These are phyloP conservation scores for Vesta saturnalis DNA, from an alignment of 2,888 invertebrate genomes.

Conservation along the genomic window DNA sequence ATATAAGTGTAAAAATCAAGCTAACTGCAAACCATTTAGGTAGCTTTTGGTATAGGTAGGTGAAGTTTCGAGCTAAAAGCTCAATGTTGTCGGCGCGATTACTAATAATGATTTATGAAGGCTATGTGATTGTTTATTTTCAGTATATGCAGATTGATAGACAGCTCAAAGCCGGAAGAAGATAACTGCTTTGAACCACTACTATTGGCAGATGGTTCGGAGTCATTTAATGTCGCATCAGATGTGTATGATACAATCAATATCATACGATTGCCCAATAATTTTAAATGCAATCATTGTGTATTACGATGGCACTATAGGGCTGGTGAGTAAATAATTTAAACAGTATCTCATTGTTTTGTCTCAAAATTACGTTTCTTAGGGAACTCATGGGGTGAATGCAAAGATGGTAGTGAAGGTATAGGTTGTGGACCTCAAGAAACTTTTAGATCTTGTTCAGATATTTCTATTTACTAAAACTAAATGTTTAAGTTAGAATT, in stretches of 20 bases:
- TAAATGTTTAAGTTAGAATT: slow-evolving; percentile 30
- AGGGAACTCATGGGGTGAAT: slow-evolving; percentile 59
- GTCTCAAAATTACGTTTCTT: slow-evolving; percentile 25
- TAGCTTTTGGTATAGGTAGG: slow-evolving; percentile 51
- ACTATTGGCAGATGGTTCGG: slow-evolving; percentile 43
- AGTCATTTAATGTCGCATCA: slow-evolving; percentile 42
- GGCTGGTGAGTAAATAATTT: slow-evolving; percentile 47
- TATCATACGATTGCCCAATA: slow-evolving; percentile 51
- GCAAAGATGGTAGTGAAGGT: slow-evolving; percentile 54
- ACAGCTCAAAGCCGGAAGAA: slow-evolving; percentile 45
- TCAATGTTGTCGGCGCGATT: too few relatives aligned
- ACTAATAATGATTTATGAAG: too few relatives aligned
- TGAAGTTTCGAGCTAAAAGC: too few relatives aligned
- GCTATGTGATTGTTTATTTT: too few relatives aligned
- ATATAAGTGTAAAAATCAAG: slow-evolving; percentile 51
- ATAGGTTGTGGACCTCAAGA: slow-evolving; percentile 60
- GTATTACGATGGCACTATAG: slow-evolving; percentile 59
- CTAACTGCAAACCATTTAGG: slow-evolving; percentile 61
- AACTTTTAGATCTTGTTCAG: slow-evolving; percentile 59
- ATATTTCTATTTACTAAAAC: slow-evolving; percentile 53
- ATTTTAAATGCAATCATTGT: slow-evolving; percentile 54
- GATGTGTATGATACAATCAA: slow-evolving; percentile 41
- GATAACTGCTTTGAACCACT: slow-evolving; percentile 51
- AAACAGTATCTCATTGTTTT: too few relatives aligned
- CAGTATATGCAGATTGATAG: slow-evolving; percentile 48